Conservation (phyloP, 2,888 invertebrate species). For the Drosophila borealis region DNA sequence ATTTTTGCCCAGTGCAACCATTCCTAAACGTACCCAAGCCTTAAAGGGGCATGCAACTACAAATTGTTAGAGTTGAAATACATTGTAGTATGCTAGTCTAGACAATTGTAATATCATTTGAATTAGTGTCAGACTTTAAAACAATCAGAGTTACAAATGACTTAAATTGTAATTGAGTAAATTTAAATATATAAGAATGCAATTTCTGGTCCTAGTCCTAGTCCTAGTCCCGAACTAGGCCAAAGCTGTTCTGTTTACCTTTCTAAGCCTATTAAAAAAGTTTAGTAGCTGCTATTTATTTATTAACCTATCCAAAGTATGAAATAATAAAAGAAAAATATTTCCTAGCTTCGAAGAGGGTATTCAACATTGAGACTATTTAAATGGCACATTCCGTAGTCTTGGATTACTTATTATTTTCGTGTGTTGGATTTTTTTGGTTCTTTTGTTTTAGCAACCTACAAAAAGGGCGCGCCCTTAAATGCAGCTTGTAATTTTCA, state of each 20-base stretch:
- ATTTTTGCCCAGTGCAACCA: not conserved
- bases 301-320: not conserved
- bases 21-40: conserved; percentile 3
- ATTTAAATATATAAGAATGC: too few relatives aligned
- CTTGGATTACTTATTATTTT: conserved; percentile 14
- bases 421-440: conserved; percentile 41
- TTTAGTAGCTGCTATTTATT: not conserved
- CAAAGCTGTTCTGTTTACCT: too few relatives aligned
- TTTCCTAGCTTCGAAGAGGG: not conserved
- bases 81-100: too few relatives aligned
- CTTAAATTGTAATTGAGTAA: too few relatives aligned
- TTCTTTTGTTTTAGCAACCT: conserved; percentile 17
- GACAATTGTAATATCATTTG: too few relatives aligned
- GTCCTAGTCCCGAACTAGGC: too few relatives aligned
- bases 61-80: too few relatives aligned
- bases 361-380: conserved; percentile 11
- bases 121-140: too few relatives aligned
- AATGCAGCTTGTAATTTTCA: conserved; percentile 72
- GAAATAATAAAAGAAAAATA: not conserved
- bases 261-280: too few relatives aligned
- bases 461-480: conserved; percentile 51
- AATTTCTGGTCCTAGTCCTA: too few relatives aligned
- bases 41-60: not conserved
- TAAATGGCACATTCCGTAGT: conserved; percentile 6
- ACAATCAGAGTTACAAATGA: too few relatives aligned